Base-by-base conservation (phyloP, 1,140 invertebrate species). In the Diachasmimorpha longicaudata region DNA sequence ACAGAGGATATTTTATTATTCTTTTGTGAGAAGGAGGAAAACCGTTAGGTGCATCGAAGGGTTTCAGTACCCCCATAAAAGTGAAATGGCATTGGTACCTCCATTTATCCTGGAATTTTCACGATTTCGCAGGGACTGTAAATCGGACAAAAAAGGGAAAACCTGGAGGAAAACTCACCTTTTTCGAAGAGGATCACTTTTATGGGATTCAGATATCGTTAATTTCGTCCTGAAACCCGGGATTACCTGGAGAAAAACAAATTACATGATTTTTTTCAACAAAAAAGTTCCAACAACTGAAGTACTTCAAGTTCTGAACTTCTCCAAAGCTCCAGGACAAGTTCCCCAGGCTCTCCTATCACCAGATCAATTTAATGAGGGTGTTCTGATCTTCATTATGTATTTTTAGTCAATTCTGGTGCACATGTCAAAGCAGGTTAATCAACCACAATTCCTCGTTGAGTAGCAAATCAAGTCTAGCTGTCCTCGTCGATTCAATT, bases 401-500 rank as follows among this genome's bases (percentile, higher is more conserved):
- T n/a, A n/a, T 42, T 10, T 42, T 42, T 55, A 63, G 6, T 63
- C 4, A 11, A 67, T 67, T 67, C 13, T 4, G 46, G 16, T 31
- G 31, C 37, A 39, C 48, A 46, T 14, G 58, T 74, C 63, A 72
- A 70, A 70, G 68, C 46, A 42, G 39, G 68, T 58, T 75, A 75
- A 75, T 75, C 74, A 75, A 70, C 74, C 25, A 42, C 67, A 44
- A 75, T 70, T 48, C 58, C 31, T 10, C 13, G 42, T 13, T 70
- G 16, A 55, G 48, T 55, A 63, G 58, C 21, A 25, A 23, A 63
- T 6, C 58, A 25, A n/a, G 58, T 31, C 58, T 25, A 23, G 67
- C 39, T 25, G 52, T 16, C 25, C 58, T 21, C 42, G 14, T n/a
- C 58, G 68, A 75, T 75, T 75, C 74, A 75, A 75, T 75, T 75